Conservation (phyloP, 2,113 vertebrate species). For the Paradoxurus hermaphroditus region DNA sequence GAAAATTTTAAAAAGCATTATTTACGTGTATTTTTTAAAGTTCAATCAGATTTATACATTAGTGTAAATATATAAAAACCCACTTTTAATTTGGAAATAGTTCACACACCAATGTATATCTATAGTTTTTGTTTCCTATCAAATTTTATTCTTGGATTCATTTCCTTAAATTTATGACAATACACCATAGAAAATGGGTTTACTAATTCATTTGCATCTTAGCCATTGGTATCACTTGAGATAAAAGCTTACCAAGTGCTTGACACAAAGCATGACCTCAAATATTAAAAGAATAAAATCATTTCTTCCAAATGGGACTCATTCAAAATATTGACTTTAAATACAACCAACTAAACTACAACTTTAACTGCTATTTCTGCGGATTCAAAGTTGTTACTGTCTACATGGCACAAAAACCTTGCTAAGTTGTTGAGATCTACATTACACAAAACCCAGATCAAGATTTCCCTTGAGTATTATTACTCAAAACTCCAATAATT, state of each 20-base stretch:
- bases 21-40: not conserved
- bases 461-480: not conserved
- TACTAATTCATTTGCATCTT: not conserved
- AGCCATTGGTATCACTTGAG: not conserved
- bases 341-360: not conserved
- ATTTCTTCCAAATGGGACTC: not conserved
- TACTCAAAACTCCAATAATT: not conserved
- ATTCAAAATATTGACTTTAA: not conserved
- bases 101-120: not conserved
- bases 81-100: not conserved
- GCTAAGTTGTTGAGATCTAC: not conserved
- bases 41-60: not conserved
- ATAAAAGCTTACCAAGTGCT: not conserved
- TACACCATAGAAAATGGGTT: not conserved
- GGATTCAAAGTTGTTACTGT: not conserved
- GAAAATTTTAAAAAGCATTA: not conserved
- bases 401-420: not conserved
- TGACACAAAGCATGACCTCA: not conserved
- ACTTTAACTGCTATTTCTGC: not conserved
- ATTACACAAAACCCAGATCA: not conserved
- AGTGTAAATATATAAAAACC: not conserved
- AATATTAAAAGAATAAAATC: not conserved
- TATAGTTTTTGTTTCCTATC: not conserved
- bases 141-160: not conserved
- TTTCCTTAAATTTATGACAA: constrained; percentile 9